phyloP scores from a whole-genome alignment of 2,888 invertebrate species.

The Serripes groenlandicus region DNA sequence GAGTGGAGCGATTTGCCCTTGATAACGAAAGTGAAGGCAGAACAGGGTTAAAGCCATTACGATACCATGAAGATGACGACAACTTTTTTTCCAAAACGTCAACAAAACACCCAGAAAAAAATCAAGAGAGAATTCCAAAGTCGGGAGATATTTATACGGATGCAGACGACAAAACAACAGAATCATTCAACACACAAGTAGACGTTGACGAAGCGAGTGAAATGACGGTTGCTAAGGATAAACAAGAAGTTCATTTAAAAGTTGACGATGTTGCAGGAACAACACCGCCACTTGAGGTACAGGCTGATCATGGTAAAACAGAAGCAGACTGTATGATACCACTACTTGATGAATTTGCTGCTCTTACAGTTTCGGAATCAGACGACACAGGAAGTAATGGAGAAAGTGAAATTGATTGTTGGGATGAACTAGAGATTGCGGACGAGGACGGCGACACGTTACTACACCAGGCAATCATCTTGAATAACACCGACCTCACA shows the following conservation, averaged over 20 bases:
- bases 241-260: not conserved
- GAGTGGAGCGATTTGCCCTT: too few species aligned
- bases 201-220: too few species aligned
- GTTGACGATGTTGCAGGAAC: not conserved
- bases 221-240: conserved; percentile 18
- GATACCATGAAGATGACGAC: not conserved
- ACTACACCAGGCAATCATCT: conserved; percentile 63
- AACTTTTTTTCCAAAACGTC: too few species aligned
- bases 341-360: not conserved
- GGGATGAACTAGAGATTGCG: conserved; percentile 7
- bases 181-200: not conserved
- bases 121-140: not conserved
- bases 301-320: not conserved
- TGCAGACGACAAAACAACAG: not conserved
- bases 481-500: conserved; percentile 23
- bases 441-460: conserved; percentile 70
- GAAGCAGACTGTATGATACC: not conserved
- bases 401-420: not conserved
- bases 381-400: not conserved
- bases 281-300: not conserved
- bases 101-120: not conserved
- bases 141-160: not conserved
- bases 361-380: not conserved
- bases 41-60: not conserved
- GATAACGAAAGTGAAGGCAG: not conserved